A percentile compares a stretch with the other conserved stretches of the same genome.
Evolutionary conservation across 1,140 invertebrate species (phyloP).

Genomic region (Acyrthosiphon pisum): DNA sequence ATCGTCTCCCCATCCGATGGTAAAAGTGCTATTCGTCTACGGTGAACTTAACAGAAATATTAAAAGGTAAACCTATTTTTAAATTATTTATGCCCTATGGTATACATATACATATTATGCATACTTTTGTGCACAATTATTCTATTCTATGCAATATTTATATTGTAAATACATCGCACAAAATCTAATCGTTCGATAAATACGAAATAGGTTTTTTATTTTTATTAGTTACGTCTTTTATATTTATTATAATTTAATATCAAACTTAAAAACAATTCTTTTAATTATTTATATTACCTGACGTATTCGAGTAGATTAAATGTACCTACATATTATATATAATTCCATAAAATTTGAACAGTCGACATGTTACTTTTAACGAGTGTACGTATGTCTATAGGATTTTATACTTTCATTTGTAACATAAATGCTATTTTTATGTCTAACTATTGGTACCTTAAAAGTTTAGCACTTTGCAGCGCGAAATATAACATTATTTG

Average conservation of each 20-base stretch:
- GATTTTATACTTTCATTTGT: constrained; percentile 50
- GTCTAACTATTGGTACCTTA: constrained; percentile 42
- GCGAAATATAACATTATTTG: constrained; percentile 46
- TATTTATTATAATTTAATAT: not conserved
- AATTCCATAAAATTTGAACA: not conserved
- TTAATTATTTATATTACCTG: not conserved
- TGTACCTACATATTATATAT: not conserved
- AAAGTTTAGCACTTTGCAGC: constrained; percentile 26
- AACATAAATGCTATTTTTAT: constrained; percentile 41
- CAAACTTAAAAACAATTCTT: not conserved
- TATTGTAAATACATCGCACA: not conserved
- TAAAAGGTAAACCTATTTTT: not conserved
- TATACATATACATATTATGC: too few species aligned
- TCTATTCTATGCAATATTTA: not conserved
- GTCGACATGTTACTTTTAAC: constrained; percentile 43
- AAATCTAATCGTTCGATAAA: not conserved
- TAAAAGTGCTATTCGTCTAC: too few species aligned
- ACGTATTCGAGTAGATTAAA: not conserved
- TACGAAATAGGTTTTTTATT: not conserved
- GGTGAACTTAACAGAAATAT: too few species aligned
- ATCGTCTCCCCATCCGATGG: not conserved
- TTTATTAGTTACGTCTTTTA: not conserved
- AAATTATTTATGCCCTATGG: not conserved
- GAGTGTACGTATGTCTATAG: not conserved
- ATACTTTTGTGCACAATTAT: not conserved